Evolutionary conservation across 1,140 invertebrate genomes (phyloP).

Genomic region (Drosophila elegans): DNA sequence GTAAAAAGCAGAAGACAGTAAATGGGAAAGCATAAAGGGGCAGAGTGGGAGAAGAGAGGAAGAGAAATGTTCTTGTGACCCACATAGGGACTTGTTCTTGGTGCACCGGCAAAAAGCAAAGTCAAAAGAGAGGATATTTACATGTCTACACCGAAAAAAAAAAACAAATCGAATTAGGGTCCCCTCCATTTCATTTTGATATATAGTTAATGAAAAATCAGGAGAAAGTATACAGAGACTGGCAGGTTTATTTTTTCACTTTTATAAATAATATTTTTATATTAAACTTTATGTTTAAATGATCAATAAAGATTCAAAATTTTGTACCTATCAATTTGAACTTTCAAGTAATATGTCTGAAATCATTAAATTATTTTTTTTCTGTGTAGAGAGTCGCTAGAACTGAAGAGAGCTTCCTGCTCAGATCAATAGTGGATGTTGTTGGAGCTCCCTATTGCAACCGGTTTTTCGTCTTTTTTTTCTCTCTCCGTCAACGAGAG

Average conservation of each 20-base stretch:
- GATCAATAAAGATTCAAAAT: neutral
- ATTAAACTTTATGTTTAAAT: too few species aligned
- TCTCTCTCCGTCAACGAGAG: constrained; percentile 58
- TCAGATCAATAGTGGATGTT: constrained; percentile 42
- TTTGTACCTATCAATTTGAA: neutral
- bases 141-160: neutral
- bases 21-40: constrained; percentile 30
- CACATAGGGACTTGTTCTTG: constrained; percentile 55
- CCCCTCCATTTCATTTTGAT: too few species aligned
- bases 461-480: constrained; percentile 28
- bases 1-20: constrained; percentile 23
- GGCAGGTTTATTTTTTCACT: too few species aligned
- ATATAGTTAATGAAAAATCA: too few species aligned
- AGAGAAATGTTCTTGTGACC: constrained; percentile 50
- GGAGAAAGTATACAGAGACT: too few species aligned
- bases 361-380: neutral
- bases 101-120: constrained; percentile 70
- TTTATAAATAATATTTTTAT: too few species aligned
- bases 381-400: constrained; percentile 6
- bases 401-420: constrained; percentile 30
- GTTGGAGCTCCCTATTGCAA: constrained; percentile 18
- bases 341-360: too few species aligned
- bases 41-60: constrained; percentile 1
- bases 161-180: neutral
- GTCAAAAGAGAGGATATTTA: constrained; percentile 36